Base-by-base conservation (phyloP, 2,113 vertebrate species). In the Clupea harengus region DNA sequence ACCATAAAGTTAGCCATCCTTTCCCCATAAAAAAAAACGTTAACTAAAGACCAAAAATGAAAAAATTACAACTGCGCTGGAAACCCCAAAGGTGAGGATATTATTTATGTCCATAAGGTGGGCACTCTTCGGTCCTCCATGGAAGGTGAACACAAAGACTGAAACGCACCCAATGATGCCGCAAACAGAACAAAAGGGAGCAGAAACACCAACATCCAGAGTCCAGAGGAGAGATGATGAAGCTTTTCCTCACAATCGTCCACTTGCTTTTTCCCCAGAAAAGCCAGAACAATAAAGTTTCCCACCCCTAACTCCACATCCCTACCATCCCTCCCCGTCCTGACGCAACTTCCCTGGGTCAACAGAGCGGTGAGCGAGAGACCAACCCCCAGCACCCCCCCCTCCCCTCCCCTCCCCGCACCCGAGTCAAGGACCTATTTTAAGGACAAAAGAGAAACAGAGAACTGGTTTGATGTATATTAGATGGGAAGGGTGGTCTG, bases 201-300 rank as follows among this genome's bases (percentile, higher is more conserved):
- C 13, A 54, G 28, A 47, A 81, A 84, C 57, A 9, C 11, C 84
- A 82, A 45, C 50, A 22, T 80, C 32, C 47, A 32, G 64, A 3
- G 22, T 45, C 22, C 32, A 57, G 46, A 72, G 50, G 28, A 60
- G 57, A 83, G 83, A 80, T 83, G 83, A 80, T 83, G 46, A 82
- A 81, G 50, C 64, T 83, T 78, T 82, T 22, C 22, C 45, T 75
- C 57, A 75, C 81, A 85, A 54, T 32, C 83, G 47, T 60, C 75
- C 75, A 45, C 45, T 82, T 60, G 83, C 50, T 80, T 49, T 88
- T 75, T 89, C 81, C 85, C 84, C 87, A 47, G 32, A 82, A 52
- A 84, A 86, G 81, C 87, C 81, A 84, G 92, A 93, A 94, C 93
- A 95, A 95, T 93, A 91, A 93, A 90, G 85, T 81, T 85, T 85